A percentile compares a stretch with the other conserved stretches of the same genome.
Conservation (phyloP, 2,888 invertebrate species). For the Xanthorhoe designata region DNA sequence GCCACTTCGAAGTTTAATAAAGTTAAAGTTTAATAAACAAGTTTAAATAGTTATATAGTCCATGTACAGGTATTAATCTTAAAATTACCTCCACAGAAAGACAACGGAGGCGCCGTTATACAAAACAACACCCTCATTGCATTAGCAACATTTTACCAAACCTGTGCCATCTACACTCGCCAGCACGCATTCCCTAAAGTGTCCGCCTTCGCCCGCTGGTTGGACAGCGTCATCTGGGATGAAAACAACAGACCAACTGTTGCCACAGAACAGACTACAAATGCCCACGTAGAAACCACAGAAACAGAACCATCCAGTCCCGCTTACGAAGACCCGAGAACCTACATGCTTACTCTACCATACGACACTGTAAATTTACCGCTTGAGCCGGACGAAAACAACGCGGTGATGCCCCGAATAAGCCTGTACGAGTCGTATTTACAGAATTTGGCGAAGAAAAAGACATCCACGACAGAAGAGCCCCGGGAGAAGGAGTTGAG, state of each 20-base stretch:
- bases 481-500: slow-evolving; percentile 36
- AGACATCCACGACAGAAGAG: slow-evolving; percentile 61
- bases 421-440: slow-evolving; percentile 78
- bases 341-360: slow-evolving; percentile 70
- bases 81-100: slow-evolving; percentile 58
- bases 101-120: slow-evolving; percentile 77
- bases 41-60: too few relatives aligned
- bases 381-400: slow-evolving; percentile 72
- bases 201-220: slow-evolving; percentile 68
- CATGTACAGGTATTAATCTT: too few relatives aligned
- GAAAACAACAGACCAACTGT: slow-evolving; percentile 66
- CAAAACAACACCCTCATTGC: slow-evolving; percentile 76
- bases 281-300: slow-evolving; percentile 44
- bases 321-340: slow-evolving; percentile 58
- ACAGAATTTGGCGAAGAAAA: slow-evolving; percentile 60
- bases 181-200: slow-evolving; percentile 76
- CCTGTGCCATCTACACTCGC: slow-evolving; percentile 73
- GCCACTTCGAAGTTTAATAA: too few relatives aligned
- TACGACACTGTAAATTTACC: slow-evolving; percentile 76
- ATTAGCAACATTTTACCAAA: slow-evolving; percentile 67
- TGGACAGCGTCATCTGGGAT: slow-evolving; percentile 77
- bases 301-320: slow-evolving; percentile 44
- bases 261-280: slow-evolving; percentile 29
- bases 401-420: slow-evolving; percentile 74
- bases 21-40: too few relatives aligned